Evolutionary conservation across 2,113 vertebrate genomes (phyloP), one percentile per base, ranked within the genome.

Genomic region (Myrmecobius fasciatus): DNA sequence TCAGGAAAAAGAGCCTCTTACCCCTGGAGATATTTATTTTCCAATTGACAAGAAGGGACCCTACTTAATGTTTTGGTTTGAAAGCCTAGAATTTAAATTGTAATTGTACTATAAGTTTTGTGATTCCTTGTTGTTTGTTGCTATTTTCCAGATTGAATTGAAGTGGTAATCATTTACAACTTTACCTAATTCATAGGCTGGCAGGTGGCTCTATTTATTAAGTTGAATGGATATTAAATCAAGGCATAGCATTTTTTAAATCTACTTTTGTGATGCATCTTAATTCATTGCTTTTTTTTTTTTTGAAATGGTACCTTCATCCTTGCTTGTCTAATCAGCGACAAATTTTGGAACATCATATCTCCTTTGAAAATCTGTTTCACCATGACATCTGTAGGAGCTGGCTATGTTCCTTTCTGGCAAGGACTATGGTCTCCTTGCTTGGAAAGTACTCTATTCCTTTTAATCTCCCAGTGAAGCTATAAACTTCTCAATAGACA

Each of bases 401-500:
- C 96, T 97, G 93, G 91, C 91, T 94, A 91, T 90, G 67, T 94
- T 95, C 28, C 60, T 92, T 96, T 91, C 94, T 96, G 90, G 95
- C 91, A 96, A 94, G 36, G 91, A 94, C 91, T 91, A 46, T 90
- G 31, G n/a, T 96, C 53, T 95, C 36, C 88, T 56, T 96, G 52
- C 60, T 67, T 26, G 54, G 90, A 96, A 96, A 95, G 26, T 52
- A 53, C 83, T 93, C n/a, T 49, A 67, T 88, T 51, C 46, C 36
- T 93, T 96, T 94, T 89, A 93, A 88, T 91, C 91, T 97, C 93
- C 91, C 94, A 90, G 8, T 53, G 95, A 97, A 92, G 83, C 94
- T 92, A 92, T 96, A 92, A 96, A 96, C 54, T 95, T 96, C 67
- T 97, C 94, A 96, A n/a, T 95, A 89, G 94, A 93, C 93, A 95